Conservation (phyloP, 2,888 invertebrate genomes). For the Acronicta leporina region DNA sequence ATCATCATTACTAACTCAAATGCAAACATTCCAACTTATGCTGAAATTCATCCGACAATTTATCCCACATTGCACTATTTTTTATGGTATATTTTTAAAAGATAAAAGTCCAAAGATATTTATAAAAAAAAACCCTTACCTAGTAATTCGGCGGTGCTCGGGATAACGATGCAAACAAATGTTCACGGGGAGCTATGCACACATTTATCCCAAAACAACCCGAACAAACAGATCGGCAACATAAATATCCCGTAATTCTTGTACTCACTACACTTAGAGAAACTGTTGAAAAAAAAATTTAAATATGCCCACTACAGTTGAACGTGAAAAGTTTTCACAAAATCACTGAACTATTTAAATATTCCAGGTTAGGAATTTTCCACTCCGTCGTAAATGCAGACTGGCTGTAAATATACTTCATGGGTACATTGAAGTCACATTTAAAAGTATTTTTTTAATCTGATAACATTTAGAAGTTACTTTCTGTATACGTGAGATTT, state of each 20-base stretch:
- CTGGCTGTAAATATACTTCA: constrained; percentile 1
- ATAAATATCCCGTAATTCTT: constrained; percentile 41
- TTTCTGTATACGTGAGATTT: too few species aligned
- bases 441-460: not conserved
- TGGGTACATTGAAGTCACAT: not conserved
- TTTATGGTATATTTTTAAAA: too few species aligned
- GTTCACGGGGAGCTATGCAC: constrained; percentile 34
- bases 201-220: constrained; percentile 29
- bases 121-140: constrained; percentile 2
- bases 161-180: constrained; percentile 46
- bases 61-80: too few species aligned
- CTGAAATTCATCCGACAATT: too few species aligned
- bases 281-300: constrained; percentile 30
- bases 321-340: constrained; percentile 33
- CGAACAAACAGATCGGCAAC: constrained; percentile 25
- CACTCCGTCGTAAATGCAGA: not conserved
- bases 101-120: too few species aligned
- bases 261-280: constrained; percentile 11
- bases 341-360: constrained; percentile 45
- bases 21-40: too few species aligned
- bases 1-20: too few species aligned
- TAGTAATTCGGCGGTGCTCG: constrained; percentile 6
- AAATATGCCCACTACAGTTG: constrained; percentile 18
- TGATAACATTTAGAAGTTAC: not conserved
- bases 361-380: constrained; percentile 28